These are phyloP conservation scores for Psettodes erumei DNA, from an alignment of 2,113 vertebrate genomes.

Conservation along the genomic window DNA sequence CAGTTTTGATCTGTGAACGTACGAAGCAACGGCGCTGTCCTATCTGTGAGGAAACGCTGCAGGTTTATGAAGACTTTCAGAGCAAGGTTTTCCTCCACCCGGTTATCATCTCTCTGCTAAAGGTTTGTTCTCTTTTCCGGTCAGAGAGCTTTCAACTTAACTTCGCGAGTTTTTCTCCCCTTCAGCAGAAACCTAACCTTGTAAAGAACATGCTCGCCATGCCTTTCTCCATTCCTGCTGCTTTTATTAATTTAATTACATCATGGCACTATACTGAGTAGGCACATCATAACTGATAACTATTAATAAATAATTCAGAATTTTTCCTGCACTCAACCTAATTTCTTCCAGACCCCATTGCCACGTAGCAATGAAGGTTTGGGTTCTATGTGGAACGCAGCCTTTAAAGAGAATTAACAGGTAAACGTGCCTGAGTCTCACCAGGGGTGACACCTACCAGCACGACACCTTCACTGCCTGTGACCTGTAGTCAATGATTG, in stretches of 20 bases:
- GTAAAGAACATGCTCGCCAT: neutral
- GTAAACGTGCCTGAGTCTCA: neutral
- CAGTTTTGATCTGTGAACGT: conserved; percentile 29
- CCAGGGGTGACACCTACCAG: conserved; percentile 29
- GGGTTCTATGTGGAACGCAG: neutral
- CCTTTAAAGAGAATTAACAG: neutral
- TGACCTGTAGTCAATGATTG: conserved; percentile 6
- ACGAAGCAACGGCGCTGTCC: conserved; percentile 25
- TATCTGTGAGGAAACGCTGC: conserved; percentile 19
- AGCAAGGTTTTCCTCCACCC: neutral
- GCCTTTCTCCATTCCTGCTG: neutral
- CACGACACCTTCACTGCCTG: neutral
- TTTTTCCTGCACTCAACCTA: too few species aligned
- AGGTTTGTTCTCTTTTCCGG: neutral
- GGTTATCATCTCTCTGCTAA: neutral
- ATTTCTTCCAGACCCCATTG: too few species aligned
- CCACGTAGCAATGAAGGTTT: neutral
- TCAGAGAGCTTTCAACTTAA: neutral
- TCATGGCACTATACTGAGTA: neutral
- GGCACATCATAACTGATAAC: neutral
- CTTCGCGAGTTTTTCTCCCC: too few species aligned
- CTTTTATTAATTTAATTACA: neutral
- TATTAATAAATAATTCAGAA: too few species aligned
- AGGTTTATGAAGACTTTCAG: neutral
- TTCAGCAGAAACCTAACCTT: too few species aligned